Conservation (phyloP, 2,888 invertebrate genomes). For the Antheraea assamensis region DNA sequence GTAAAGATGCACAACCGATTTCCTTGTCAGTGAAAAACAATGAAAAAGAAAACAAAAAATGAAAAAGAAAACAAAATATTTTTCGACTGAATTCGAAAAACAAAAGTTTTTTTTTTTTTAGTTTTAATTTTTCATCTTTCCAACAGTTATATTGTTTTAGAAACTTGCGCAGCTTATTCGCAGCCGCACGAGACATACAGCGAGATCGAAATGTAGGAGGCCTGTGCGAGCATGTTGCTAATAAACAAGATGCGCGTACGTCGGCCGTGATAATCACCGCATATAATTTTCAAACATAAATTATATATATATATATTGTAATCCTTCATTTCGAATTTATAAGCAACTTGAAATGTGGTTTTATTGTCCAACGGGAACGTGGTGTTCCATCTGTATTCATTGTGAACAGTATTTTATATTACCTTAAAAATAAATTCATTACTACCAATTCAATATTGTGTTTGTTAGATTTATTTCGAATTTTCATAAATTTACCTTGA, state of each 20-base stretch:
- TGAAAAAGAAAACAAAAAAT: constrained; percentile 3
- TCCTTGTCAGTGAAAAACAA: not conserved
- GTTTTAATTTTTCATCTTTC: not conserved
- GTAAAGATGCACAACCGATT: not conserved
- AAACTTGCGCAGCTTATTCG: not conserved
- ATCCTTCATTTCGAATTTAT: too few species aligned
- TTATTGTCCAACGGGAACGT: too few species aligned
- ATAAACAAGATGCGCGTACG: not conserved
- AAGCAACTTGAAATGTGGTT: too few species aligned
- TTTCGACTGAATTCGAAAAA: not conserved
- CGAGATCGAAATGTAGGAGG: not conserved
- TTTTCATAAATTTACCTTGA: too few species aligned
- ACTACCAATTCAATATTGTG: too few species aligned
- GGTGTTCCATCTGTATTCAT: too few species aligned
- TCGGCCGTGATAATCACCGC: not conserved
- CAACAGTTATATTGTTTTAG: not conserved
- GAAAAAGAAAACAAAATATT: not conserved
- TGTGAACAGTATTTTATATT: too few species aligned
- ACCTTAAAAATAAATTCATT: too few species aligned
- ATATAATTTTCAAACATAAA: not conserved
- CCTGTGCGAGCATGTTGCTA: not conserved
- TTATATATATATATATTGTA: not conserved
- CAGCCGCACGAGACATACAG: not conserved
- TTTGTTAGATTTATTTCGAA: too few species aligned
- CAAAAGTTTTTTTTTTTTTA: not conserved